phyloP scores from a whole-genome alignment of 1,140 invertebrate species.

The Drosophila bipectinata region DNA sequence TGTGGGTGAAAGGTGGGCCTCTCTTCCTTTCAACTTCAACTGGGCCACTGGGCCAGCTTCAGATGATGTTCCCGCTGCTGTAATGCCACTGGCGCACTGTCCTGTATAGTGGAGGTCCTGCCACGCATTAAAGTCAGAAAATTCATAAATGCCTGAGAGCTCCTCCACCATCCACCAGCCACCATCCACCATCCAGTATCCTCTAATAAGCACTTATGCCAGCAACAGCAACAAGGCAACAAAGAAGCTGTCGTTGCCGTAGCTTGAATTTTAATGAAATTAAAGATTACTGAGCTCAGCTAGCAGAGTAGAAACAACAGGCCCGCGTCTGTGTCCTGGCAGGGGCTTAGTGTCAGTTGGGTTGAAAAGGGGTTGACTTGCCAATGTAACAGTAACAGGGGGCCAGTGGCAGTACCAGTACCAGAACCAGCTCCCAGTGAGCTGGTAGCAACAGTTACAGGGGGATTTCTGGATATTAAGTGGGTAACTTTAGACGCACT shows the following conservation, averaged over 20 bases:
- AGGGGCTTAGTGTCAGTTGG: neutral
- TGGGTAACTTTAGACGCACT: neutral
- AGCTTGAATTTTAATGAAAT: conserved; percentile 77
- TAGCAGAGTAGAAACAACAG: conserved; percentile 30
- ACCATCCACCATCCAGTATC: neutral
- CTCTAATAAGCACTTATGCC: conserved; percentile 67
- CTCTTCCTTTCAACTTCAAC: too few relatives aligned
- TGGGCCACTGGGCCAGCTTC: conserved; percentile 26
- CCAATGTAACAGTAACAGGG: too few relatives aligned
- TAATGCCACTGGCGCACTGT: neutral
- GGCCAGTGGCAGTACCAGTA: too few relatives aligned
- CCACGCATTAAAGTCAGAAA: conserved; percentile 71
- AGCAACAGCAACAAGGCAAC: conserved; percentile 25
- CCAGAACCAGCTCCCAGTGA: too few relatives aligned
- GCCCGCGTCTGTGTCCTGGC: neutral
- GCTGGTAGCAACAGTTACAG: neutral
- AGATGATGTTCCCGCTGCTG: neutral
- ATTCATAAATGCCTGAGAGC: conserved; percentile 80
- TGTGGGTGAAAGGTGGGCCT: neutral
- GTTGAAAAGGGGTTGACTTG: too few relatives aligned
- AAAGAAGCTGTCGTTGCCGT: conserved; percentile 45
- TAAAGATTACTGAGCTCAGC: conserved; percentile 74
- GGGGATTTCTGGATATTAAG: neutral
- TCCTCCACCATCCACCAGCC: conserved; percentile 17
- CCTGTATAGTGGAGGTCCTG: neutral